Base-by-base conservation (phyloP, 2,113 vertebrate species). In the Gopherus evgoodei region DNA sequence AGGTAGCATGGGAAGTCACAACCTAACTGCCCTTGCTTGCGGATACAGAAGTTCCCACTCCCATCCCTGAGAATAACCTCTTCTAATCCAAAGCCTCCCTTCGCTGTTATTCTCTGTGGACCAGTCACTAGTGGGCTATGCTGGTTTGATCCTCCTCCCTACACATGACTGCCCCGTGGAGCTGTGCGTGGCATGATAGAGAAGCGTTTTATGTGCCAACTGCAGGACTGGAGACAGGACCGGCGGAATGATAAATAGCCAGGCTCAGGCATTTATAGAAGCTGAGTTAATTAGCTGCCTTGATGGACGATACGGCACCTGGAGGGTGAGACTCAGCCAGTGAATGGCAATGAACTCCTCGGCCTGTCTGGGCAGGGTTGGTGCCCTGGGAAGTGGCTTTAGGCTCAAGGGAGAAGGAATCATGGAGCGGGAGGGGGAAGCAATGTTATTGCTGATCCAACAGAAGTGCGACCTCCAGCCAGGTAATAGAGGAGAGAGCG, bases 381-480 rank as follows among this genome's bases (percentile, higher is more conserved):
- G 75, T 80, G 65, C 54, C 57, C 0, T 54, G 65, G 31, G 65
- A 82, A 76, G 21, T 0, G 0, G 47, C 83, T 0, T 0, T 2
- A 49, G 21, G 38, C 0, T 0, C n/a, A 0, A 3, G 38, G 62
- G 35, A 54, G 16, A 42, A 76, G 52, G 35, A 35, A 17, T 14
- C 13, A 3, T 5, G 29, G 27, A 29, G 8, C 10, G 75, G 8
- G 47, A 0, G 25, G 29, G 14, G 49, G 14, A 6, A 19, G 29
- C 29, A 3, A 19, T 21, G 5, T 52, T 17, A 31, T 17, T 19
- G 89, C 81, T 79, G 42, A 84, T 24, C 22, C 78, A 3, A 62
- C 22, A 53, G 47, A 57, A 81, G 19, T 31, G 38, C 10, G 6
- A 29, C 14, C 0, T 0, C 12, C 38, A 5, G 72, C 0, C 0